These are phyloP conservation scores for Miichthys miiuy DNA, from an alignment of 2,797 vertebrate species.

Conservation along the genomic window DNA sequence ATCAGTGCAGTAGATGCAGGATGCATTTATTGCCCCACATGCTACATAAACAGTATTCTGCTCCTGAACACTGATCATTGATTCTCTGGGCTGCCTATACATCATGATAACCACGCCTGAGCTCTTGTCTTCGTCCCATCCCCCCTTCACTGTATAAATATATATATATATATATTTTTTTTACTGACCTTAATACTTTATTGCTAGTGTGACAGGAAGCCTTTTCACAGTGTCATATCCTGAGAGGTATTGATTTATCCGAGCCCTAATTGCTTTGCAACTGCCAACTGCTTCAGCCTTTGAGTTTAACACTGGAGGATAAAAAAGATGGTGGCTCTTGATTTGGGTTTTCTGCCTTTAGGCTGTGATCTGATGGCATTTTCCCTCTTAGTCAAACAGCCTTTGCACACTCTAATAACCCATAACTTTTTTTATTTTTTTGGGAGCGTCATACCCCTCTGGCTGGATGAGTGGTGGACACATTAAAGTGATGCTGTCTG, in stretches of 20 bases:
- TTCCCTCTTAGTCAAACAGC: conserved; percentile 39
- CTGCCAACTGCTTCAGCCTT: conserved; percentile 60
- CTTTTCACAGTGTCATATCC: conserved; percentile 58
- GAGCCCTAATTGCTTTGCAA: conserved; percentile 65
- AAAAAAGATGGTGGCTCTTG: conserved; percentile 48
- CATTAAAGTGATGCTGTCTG: background rate
- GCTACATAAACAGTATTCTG: background rate
- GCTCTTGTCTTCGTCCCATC: background rate
- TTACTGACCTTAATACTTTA: conserved; percentile 31
- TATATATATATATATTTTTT: conserved; percentile 5
- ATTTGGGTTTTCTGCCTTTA: conserved; percentile 43
- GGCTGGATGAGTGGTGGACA: conserved; percentile 13
- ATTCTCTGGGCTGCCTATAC: background rate
- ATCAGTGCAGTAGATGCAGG: background rate
- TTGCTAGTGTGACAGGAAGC: conserved; percentile 46
- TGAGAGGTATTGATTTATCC: conserved; percentile 67
- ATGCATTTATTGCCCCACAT: conserved; percentile 4
- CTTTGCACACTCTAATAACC: conserved; percentile 40
- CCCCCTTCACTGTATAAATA: conserved; percentile 27
- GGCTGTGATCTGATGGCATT: conserved; percentile 59
- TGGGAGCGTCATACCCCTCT: conserved; percentile 22
- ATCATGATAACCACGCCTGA: background rate
- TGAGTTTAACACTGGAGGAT: conserved; percentile 55
- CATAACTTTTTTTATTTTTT: conserved; percentile 36
- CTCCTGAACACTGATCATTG: conserved; percentile 7